Conservation (phyloP, 2,797 vertebrate species). For the Netta rufina region DNA sequence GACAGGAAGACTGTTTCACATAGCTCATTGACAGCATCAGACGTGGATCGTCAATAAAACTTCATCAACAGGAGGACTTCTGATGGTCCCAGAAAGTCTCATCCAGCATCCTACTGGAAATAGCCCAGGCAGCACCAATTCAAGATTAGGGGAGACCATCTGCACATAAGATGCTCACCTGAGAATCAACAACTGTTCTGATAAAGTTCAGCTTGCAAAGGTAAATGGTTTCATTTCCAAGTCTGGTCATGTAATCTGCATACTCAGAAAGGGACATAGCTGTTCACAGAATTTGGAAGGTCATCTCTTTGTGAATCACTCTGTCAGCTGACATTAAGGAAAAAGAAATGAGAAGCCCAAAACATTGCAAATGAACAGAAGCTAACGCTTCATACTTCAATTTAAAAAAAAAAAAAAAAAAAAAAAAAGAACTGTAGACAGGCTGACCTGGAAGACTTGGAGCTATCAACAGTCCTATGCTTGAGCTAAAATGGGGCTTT, state of each 20-base stretch:
- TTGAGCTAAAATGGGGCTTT: background rate
- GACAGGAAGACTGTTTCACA: background rate
- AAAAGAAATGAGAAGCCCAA: background rate
- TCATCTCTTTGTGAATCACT: background rate
- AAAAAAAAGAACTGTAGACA: background rate
- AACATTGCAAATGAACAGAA: background rate
- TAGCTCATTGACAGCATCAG: background rate
- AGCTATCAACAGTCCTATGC: background rate
- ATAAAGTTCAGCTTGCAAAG: background rate
- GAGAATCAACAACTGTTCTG: background rate
- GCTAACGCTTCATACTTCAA: background rate
- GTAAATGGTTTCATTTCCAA: background rate
- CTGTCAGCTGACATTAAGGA: background rate
- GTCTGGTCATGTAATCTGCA: background rate
- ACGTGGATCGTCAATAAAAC: background rate
- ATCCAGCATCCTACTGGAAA: background rate
- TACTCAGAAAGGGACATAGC: background rate
- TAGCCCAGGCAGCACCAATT: background rate
- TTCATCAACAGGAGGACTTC: background rate
- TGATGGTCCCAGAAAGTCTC: background rate
- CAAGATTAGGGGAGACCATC: background rate
- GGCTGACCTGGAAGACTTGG: background rate
- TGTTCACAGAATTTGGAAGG: background rate
- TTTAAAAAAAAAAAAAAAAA: too few species aligned
- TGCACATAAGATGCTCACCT: background rate